These are phyloP conservation scores for Dissostichus mawsoni DNA, from an alignment of 2,113 vertebrate genomes.

Conservation along the genomic window DNA sequence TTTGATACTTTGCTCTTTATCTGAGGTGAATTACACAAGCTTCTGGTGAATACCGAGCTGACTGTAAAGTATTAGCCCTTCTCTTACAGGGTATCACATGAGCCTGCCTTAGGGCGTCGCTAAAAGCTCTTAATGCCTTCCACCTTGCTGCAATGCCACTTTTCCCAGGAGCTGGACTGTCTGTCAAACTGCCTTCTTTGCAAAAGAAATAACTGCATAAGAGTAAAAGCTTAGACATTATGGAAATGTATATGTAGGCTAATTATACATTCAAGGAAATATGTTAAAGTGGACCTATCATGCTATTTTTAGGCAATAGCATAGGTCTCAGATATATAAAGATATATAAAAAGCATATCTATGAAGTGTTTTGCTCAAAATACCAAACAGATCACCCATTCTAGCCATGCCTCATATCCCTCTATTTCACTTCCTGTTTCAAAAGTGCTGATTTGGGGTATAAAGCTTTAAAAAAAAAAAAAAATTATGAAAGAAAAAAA, in stretches of 20 bases:
- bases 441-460: no score
- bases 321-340: no score
- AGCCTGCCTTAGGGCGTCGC: conserved; percentile 66
- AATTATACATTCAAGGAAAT: background rate
- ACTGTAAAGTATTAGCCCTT: conserved; percentile 72
- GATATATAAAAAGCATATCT: no score
- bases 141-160: conserved; percentile 59
- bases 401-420: no score
- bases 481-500: no score
- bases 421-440: no score
- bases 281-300: background rate
- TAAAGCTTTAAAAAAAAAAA: no score
- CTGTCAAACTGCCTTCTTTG: conserved; percentile 59
- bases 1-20: conserved; percentile 71
- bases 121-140: conserved; percentile 78
- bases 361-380: no score
- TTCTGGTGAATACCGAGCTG: conserved; percentile 73
- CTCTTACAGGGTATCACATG: conserved; percentile 71
- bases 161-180: conserved; percentile 73
- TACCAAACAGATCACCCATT: no score
- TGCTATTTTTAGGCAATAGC: no score
- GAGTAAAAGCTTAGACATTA: background rate
- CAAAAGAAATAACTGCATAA: background rate
- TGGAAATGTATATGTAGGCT: background rate
- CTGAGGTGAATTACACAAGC: conserved; percentile 63